These are phyloP conservation scores for Coryphaenoides rupestris DNA, from an alignment of 2,113 vertebrate species.

Conservation along the genomic window DNA sequence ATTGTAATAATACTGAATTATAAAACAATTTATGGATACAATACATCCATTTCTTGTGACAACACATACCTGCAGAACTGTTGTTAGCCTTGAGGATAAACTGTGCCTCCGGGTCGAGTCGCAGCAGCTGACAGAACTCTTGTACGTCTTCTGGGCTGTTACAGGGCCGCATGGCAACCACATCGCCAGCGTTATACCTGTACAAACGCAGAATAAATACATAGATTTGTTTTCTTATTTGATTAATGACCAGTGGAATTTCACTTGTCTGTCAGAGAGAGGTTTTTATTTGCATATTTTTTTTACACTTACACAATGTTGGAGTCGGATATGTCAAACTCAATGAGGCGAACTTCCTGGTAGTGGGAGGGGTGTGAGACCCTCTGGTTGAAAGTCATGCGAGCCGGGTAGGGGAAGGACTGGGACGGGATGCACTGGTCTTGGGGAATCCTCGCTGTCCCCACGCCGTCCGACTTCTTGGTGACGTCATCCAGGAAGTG, in stretches of 20 bases:
- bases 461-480: fast-evolving
- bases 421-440: constrained; percentile 50
- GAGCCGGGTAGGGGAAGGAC: constrained; percentile 72
- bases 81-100: constrained; percentile 76
- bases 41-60: too few species aligned
- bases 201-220: background rate
- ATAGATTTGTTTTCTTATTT: background rate
- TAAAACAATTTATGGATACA: too few species aligned
- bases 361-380: constrained; percentile 82
- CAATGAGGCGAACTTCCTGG: constrained; percentile 90
- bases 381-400: constrained; percentile 76
- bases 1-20: too few species aligned
- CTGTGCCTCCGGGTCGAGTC: constrained; percentile 70
- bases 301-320: constrained; percentile 77
- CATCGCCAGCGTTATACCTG: constrained; percentile 82
- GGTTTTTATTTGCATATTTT: too few species aligned
- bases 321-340: constrained; percentile 83
- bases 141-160: constrained; percentile 72
- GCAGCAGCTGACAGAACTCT: constrained; percentile 80
- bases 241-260: too few species aligned
- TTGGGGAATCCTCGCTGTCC: background rate
- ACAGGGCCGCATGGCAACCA: constrained; percentile 83
- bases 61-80: constrained; percentile 57
- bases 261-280: too few species aligned
- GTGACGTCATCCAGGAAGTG: constrained; percentile 67